Evolutionary conservation across 2,113 vertebrate species (phyloP), one percentile per base, ranked within the genome.

Genomic region (Columbina picui): DNA sequence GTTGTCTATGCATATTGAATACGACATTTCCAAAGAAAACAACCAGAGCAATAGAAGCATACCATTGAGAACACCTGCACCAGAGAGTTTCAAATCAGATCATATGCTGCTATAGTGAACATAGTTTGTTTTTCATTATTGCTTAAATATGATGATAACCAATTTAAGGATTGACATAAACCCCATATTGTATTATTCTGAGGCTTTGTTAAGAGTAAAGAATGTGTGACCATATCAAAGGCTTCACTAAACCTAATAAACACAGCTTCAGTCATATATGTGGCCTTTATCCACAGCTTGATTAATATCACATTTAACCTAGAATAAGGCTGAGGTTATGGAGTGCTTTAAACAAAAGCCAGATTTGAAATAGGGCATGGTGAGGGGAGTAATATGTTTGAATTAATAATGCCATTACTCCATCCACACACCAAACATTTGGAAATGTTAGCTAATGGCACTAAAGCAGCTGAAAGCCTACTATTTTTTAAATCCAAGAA

Each of bases 241-340:
- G 69, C 88, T 94, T 94, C 85, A 87, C 93, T 95, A 96, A 97
- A 96, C 91, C 94, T 96, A 97, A 96, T 97, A 98, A 96, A 97
- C 85, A 96, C 85, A 88, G 90, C 93, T 94, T 93, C 94, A 96
- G 94, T 95, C 95, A 93, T 96, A 87, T 96, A 95, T 87, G 76
- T 95, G 86, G 94, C 96, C 93, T 97, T 96, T 97, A 96, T 97
- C 94, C 95, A 94, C 85, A 94, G 93, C 94, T 96, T 97, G 97
- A 98, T 98, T 97, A 97, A 96, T 97, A 95, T 97, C 95, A 96
- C 75, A 96, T 98, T 97, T 96, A 97, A 95, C 94, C 94, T 93
- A 90, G 94, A 97, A 94, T 78, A 90, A 87, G 55, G 63, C 91
- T 95, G 94, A 87, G 94, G 96, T 97, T 97, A 96, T 95, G 90